phyloP scores from a whole-genome alignment of 2,113 vertebrate species.

The Megaleporinus macrocephalus region DNA sequence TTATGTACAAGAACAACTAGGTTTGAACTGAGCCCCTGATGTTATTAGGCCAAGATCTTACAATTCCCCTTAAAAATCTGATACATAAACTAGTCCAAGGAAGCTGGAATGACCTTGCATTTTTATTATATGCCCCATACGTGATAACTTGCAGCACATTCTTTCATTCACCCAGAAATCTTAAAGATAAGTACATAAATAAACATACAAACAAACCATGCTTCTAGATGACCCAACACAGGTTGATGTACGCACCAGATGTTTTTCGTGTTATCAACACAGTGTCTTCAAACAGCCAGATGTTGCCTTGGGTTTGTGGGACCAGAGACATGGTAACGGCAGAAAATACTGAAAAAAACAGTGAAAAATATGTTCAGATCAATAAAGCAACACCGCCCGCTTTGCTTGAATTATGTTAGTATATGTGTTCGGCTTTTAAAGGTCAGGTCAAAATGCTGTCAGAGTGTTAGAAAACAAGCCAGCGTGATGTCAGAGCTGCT shows the following conservation, averaged over 20 bases:
- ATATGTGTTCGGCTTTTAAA: not conserved
- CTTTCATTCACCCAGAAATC: no score
- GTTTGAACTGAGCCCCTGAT: not conserved
- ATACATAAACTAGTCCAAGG: not conserved
- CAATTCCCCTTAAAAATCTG: not conserved
- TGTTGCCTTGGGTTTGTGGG: constrained; percentile 93
- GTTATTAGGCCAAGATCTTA: no score
- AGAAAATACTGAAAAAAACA: constrained; percentile 85
- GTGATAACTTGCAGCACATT: not conserved
- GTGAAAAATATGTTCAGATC: not conserved
- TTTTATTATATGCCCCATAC: not conserved
- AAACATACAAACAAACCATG: not conserved
- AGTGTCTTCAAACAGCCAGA: constrained; percentile 94
- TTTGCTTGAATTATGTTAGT: not conserved
- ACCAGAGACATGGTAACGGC: constrained; percentile 89
- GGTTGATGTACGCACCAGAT: constrained; percentile 79
- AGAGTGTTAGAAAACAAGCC: not conserved
- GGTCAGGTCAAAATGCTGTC: not conserved
- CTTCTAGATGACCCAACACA: not conserved
- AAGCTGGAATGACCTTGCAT: not conserved
- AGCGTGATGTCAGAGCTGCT: not conserved
- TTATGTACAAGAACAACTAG: not conserved
- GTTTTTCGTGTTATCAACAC: constrained; percentile 89
- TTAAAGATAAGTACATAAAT: not conserved
- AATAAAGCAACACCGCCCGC: not conserved